Evolutionary conservation across 2,113 vertebrate species (phyloP).

Genomic region (Synchiropus splendidus): DNA sequence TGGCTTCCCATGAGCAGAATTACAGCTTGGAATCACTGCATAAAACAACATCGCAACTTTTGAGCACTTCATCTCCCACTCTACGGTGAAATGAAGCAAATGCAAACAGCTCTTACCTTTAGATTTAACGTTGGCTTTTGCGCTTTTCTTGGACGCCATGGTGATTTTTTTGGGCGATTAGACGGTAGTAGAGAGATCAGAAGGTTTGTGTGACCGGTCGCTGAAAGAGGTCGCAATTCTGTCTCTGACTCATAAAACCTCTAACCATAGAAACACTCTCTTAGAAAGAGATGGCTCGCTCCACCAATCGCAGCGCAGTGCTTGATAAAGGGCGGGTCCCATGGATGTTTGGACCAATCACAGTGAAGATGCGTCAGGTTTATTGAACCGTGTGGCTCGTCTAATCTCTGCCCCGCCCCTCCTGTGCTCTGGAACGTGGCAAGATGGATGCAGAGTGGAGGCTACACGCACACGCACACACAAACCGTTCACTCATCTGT

Average conservation of each 20-base stretch:
- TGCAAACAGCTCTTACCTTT: slow-evolving; percentile 42
- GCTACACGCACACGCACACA: no score
- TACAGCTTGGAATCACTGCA: no score
- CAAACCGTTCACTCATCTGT: no score
- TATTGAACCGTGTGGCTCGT: slow-evolving; percentile 56
- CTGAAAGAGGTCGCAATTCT: slow-evolving; percentile 6
- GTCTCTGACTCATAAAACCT: slow-evolving; percentile 29
- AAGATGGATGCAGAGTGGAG: slow-evolving; percentile 38
- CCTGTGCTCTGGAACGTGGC: slow-evolving; percentile 53
- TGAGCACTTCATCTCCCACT: no score
- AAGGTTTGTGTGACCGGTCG: slow-evolving; percentile 2
- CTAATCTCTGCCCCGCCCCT: slow-evolving; percentile 27
- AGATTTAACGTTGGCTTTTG: slow-evolving; percentile 25
- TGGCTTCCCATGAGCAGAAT: not conserved
- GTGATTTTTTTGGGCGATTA: not conserved
- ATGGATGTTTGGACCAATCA: slow-evolving; percentile 10
- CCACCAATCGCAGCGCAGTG: slow-evolving; percentile 7
- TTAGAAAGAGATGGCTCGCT: slow-evolving; percentile 3
- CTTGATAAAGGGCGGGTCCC: slow-evolving; percentile 1
- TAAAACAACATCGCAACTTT: not conserved
- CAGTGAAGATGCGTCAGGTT: slow-evolving; percentile 16
- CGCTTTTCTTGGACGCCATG: slow-evolving; percentile 53
- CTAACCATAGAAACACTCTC: slow-evolving; percentile 17
- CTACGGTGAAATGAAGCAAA: no score
- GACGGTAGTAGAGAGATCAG: not conserved